Evolutionary conservation across 2,113 vertebrate species (phyloP), one percentile per base, ranked within the genome.

Genomic region (Oenanthe oenanthe): DNA sequence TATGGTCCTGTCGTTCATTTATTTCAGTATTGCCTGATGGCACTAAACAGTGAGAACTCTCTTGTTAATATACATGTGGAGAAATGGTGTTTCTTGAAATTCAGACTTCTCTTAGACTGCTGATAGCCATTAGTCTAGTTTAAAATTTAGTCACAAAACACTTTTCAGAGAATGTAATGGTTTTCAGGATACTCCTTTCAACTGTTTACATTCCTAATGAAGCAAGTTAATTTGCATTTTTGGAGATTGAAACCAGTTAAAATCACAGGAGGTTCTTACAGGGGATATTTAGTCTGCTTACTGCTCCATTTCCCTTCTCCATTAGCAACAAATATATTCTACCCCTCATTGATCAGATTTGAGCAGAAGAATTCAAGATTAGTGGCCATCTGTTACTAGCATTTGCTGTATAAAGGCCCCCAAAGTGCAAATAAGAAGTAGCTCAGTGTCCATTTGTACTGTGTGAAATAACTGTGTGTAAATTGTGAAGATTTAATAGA

Each of bases 1-100:
- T 77, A 8, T 0, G 0, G n/a, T 61, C 57, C 36, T n/a, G 7
- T 50, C 32, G 26, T 71, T 71, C 1, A 1, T 58, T 31, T 71
- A 34, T 58, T 87, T 68, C 53, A 40, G 0, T 89, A 25, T 47
- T 76, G 13, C 9, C 51, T 57, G 13, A 26, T 54, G 34, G 24
- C 1, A 1, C 21, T 67, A 13, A 63, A 25, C 61, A 51, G 0
- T 28, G 25, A 79, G 51, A 88, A 38, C 50, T 58, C 13, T 6
- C 12, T 58, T 3, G 0, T 65, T 65, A 54, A 47, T 36, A 18
- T 14, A 9, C 14, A 1, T 28, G 17, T 36, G 16, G 31, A 45
- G 13, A 40, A 42, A 54, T 82, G 40, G n/a, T 68, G 28, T 9
- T 78, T n/a, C 38, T 56, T 75, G 43, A 67, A 78, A 70, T 79